These are phyloP conservation scores for Scylla paramamosain DNA, from an alignment of 1,140 invertebrate species.

Conservation along the genomic window DNA sequence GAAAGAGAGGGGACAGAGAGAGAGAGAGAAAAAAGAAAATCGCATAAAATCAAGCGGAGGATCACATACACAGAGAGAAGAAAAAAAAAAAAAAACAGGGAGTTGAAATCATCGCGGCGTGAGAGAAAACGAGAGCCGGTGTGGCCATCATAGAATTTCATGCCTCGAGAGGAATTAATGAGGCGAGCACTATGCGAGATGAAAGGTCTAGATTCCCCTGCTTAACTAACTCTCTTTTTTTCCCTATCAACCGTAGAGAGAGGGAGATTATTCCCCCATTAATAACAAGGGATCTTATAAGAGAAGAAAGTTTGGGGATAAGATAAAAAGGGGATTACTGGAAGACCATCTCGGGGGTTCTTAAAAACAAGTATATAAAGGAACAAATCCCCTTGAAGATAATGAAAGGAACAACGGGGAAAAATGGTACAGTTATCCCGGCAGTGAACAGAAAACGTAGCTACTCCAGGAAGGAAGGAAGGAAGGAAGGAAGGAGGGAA, in stretches of 20 bases:
- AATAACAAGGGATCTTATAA: not conserved
- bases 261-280: conserved; percentile 7
- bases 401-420: not conserved
- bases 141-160: not conserved
- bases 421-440: not conserved
- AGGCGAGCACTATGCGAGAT: not conserved
- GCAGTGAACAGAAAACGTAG: too few species aligned
- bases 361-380: not conserved
- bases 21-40: not conserved
- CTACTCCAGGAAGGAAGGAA: too few species aligned
- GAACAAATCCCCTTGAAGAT: not conserved
- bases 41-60: too few species aligned
- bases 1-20: not conserved
- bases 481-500: too few species aligned
- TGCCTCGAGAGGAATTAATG: not conserved
- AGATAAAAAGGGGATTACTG: not conserved
- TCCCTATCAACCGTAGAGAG: too few species aligned
- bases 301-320: not conserved
- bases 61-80: too few species aligned
- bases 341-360: not conserved
- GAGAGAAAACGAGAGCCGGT: too few species aligned
- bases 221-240: not conserved
- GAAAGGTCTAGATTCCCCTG: not conserved
- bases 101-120: too few species aligned
- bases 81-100: too few species aligned